These are phyloP conservation scores for Channa argus DNA, from an alignment of 2,113 vertebrate species.

Conservation along the genomic window DNA sequence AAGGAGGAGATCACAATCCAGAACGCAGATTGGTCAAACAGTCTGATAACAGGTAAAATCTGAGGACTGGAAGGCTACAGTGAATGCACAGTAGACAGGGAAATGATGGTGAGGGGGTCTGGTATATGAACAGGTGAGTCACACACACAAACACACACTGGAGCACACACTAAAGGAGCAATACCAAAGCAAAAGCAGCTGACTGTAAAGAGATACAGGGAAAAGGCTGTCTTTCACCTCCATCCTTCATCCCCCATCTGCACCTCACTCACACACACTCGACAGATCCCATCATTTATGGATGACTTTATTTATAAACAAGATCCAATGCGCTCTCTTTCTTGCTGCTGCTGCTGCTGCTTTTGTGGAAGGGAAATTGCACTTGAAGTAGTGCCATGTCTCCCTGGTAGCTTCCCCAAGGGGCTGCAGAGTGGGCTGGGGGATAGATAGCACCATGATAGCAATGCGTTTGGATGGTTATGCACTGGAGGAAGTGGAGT, in stretches of 20 bases:
- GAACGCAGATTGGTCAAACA: too few species aligned
- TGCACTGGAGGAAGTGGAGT: constrained; percentile 40
- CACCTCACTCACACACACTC: constrained; percentile 29
- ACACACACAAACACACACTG: too few species aligned
- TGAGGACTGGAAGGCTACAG: too few species aligned
- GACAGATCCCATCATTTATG: constrained; percentile 77
- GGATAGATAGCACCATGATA: constrained; percentile 65
- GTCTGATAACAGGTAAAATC: too few species aligned
- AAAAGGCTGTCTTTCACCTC: constrained; percentile 54
- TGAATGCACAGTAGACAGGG: too few species aligned
- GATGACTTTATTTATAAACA: constrained; percentile 81
- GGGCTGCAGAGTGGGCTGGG: constrained; percentile 40
- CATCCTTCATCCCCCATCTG: constrained; percentile 42
- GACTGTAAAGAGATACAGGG: constrained; percentile 53
- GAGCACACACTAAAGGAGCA: too few species aligned
- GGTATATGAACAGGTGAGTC: too few species aligned
- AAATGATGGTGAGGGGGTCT: too few species aligned
- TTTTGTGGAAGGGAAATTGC: constrained; percentile 66
- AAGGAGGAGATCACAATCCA: too few species aligned
- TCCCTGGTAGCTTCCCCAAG: constrained; percentile 36
- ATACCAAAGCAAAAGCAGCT: constrained; percentile 2
- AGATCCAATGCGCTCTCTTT: constrained; percentile 38
- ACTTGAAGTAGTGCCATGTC: constrained; percentile 55
- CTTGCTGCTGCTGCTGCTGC: constrained; percentile 17
- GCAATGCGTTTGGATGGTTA: constrained; percentile 57